Percentiles rank a stretch among this genome's conserved stretches.
phyloP scores from a whole-genome alignment of 2,888 invertebrate genomes.

The Capitulum mitella region DNA sequence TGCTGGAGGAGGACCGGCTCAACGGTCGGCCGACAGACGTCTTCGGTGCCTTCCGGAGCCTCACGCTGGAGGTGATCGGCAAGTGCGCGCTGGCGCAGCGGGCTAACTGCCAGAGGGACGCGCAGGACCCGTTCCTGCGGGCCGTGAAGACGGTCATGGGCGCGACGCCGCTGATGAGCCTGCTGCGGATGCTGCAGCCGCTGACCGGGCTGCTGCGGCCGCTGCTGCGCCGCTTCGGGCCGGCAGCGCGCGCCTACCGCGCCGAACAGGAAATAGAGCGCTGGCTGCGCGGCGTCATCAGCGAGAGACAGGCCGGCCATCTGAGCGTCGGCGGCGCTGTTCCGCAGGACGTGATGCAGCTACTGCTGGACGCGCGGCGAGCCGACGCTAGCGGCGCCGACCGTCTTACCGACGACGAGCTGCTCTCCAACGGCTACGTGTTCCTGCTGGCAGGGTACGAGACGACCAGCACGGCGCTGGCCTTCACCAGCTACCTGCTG shows the following conservation, averaged over 20 bases:
- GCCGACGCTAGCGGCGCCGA: too few species aligned
- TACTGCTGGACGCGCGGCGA: background rate
- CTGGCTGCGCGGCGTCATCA: background rate
- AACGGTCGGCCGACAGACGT: background rate
- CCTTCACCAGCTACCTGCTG: background rate
- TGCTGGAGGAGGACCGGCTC: background rate
- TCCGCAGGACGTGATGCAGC: background rate
- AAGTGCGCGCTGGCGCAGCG: background rate
- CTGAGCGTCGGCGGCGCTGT: background rate
- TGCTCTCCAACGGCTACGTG: background rate
- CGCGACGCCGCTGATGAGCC: background rate
- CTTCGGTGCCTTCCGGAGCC: background rate
- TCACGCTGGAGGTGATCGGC: conserved; percentile 1
- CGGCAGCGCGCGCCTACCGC: too few species aligned
- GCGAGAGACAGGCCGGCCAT: background rate
- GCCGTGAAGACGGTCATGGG: background rate
- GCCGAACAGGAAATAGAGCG: too few species aligned
- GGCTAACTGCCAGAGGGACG: background rate
- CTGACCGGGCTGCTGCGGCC: background rate
- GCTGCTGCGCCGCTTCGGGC: background rate
- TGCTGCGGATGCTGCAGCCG: background rate
- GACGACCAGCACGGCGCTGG: background rate
- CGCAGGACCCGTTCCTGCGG: background rate
- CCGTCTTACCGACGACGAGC: background rate
- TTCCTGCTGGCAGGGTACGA: background rate